Evolutionary conservation across 2,797 vertebrate species (phyloP).

Genomic region (Aplochiton taeniatus): DNA sequence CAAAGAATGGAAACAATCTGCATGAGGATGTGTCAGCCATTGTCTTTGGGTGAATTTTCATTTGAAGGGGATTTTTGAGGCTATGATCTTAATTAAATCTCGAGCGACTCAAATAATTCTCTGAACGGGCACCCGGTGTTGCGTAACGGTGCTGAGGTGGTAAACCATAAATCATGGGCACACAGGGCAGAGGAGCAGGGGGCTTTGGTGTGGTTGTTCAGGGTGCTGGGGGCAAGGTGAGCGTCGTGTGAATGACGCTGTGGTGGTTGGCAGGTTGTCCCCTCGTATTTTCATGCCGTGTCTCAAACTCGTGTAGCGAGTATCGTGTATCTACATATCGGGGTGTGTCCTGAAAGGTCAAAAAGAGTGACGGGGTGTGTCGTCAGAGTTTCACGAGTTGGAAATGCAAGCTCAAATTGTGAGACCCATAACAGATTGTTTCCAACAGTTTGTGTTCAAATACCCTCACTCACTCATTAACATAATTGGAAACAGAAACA

Average conservation of each 20-base stretch:
- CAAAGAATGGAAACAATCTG: constrained; percentile 87
- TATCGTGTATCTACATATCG: constrained; percentile 23
- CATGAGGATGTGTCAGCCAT: constrained; percentile 83
- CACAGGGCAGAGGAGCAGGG: constrained; percentile 68
- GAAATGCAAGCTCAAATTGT: not conserved
- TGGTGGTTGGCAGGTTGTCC: constrained; percentile 24
- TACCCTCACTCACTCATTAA: no score
- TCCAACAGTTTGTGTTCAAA: no score
- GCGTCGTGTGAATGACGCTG: constrained; percentile 6
- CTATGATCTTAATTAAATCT: constrained; percentile 99
- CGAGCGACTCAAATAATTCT: constrained; percentile 87
- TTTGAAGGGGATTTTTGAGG: constrained; percentile 91
- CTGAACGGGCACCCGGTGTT: constrained; percentile 83
- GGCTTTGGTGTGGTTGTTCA: constrained; percentile 46
- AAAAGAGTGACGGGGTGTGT: constrained; percentile 36
- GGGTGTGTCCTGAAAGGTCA: constrained; percentile 55
- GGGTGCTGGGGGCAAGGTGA: constrained; percentile 11
- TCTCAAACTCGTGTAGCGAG: constrained; percentile 28
- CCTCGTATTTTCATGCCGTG: constrained; percentile 28
- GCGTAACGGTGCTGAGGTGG: constrained; percentile 82
- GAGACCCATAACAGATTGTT: no score
- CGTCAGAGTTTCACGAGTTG: constrained; percentile 12
- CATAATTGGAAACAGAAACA: no score
- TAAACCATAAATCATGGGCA: constrained; percentile 81
- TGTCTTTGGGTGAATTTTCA: constrained; percentile 89